A percentile compares a stretch with the other conserved stretches of the same genome.
Evolutionary conservation across 2,797 vertebrate species (phyloP).

Genomic region (Petrocephalus schoutedeni): DNA sequence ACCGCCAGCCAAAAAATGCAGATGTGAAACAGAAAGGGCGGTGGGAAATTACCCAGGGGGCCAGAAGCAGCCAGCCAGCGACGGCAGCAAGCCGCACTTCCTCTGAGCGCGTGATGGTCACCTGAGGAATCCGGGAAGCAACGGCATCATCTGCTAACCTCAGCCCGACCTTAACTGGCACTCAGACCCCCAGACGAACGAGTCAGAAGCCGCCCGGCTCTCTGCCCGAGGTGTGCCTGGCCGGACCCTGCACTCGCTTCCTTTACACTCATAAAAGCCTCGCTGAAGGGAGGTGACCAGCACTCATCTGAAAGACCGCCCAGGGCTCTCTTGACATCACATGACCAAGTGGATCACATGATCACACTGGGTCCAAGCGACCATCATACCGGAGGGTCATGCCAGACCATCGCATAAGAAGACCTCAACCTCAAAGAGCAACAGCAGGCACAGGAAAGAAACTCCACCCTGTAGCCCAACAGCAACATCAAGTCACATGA

Average conservation of each 20-base stretch:
- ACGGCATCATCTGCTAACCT: neutral
- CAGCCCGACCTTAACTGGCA: neutral
- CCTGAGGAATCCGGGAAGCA: neutral
- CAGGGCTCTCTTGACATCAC: neutral
- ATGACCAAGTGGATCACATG: neutral
- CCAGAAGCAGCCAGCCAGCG: neutral
- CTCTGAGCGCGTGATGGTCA: neutral
- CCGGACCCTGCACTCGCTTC: neutral
- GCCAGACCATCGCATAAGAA: neutral
- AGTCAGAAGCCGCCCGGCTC: neutral
- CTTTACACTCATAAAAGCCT: neutral
- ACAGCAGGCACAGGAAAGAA: neutral
- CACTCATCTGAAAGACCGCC: neutral
- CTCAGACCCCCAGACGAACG: neutral
- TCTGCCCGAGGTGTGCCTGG: neutral
- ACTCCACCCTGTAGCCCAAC: neutral
- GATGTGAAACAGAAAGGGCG: constrained; percentile 5
- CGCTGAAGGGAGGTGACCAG: neutral
- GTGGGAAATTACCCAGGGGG: neutral
- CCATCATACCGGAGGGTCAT: neutral
- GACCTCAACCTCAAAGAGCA: neutral
- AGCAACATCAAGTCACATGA: neutral
- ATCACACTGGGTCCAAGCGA: neutral
- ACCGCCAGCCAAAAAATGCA: neutral
- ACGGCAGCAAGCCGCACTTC: neutral